Evolutionary conservation across 2,888 invertebrate species (phyloP).

Genomic region (Dioctria linearis): DNA sequence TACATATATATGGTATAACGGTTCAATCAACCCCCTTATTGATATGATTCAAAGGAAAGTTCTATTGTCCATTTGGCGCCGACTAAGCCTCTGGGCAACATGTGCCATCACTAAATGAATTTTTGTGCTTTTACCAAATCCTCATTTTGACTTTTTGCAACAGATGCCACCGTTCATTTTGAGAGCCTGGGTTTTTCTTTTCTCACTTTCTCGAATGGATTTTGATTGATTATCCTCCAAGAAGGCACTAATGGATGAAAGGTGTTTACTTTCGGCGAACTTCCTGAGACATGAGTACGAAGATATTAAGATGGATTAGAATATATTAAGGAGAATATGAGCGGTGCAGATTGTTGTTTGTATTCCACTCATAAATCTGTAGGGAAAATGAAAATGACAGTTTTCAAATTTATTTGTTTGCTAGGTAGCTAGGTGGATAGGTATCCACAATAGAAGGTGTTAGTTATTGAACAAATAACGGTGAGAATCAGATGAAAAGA

Average conservation of each 20-base stretch:
- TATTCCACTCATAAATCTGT: neutral
- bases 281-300: neutral
- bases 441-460: no score
- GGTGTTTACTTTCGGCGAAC: slow-evolving; percentile 25
- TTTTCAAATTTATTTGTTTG: no score
- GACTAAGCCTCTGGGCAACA: slow-evolving; percentile 7
- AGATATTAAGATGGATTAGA: slow-evolving; percentile 40
- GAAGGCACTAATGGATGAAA: slow-evolving; percentile 47
- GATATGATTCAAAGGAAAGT: neutral
- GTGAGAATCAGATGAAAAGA: neutral
- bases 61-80: neutral
- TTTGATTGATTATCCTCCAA: slow-evolving; percentile 41
- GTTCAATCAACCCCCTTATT: no score
- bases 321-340: neutral
- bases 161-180: slow-evolving; percentile 12
- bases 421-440: no score
- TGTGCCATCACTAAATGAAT: slow-evolving; percentile 35
- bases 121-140: slow-evolving; percentile 8
- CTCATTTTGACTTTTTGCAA: slow-evolving; percentile 16
- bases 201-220: neutral
- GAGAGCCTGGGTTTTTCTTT: neutral
- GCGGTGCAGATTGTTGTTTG: neutral
- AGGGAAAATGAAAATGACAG: no score
- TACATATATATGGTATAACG: neutral
- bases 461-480: neutral